Base-by-base conservation (phyloP, 2,113 vertebrate species). In the Amphiprion ocellaris region DNA sequence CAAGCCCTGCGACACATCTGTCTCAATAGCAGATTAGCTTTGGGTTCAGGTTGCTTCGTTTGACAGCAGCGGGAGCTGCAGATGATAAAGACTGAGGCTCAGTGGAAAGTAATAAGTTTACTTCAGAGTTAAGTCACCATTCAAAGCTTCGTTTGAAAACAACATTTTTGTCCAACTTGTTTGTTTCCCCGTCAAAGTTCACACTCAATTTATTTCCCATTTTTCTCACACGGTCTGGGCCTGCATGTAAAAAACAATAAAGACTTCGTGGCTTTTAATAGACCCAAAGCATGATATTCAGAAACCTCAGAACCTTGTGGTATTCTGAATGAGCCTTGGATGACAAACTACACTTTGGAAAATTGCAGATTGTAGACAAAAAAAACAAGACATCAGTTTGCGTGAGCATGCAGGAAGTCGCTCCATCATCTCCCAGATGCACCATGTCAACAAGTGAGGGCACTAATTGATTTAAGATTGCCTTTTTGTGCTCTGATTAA, bases 401-500 rank as follows among this genome's bases (percentile, higher is more conserved):
- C 68, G 64, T 86, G 21, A 37, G 56, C 15, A 2, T 55, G 50
- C 82, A 87, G 90, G 89, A 88, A 90, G 90, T 87, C 1, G 0
- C 91, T 93, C 62, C 67, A 65, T 86, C 83, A 30, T 21, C 62
- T 82, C 53, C 78, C 94, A 93, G 87, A 92, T 94, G 91, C 87
- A 67, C 69, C 12, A 56, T 88, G 87, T 92, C 89, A 90, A 90
- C 81, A 90, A 81, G 67, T 82, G 82, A 62, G 81, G 30, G 62
- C 81, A 92, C 88, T 90, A 89, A 91, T 87, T 87, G 79, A 77
- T 86, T 90, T 86, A 90, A 90, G 91, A 92, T 87, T 94, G 81
- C 88, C 77, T 87, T 90, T 92, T 90, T 89, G 74, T 81, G 12
- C 54, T 82, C 1, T 93, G 93, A 95, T 95, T 94, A 93, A 91